phyloP scores from a whole-genome alignment of 2,113 vertebrate genomes.

The Prinia subflava region DNA sequence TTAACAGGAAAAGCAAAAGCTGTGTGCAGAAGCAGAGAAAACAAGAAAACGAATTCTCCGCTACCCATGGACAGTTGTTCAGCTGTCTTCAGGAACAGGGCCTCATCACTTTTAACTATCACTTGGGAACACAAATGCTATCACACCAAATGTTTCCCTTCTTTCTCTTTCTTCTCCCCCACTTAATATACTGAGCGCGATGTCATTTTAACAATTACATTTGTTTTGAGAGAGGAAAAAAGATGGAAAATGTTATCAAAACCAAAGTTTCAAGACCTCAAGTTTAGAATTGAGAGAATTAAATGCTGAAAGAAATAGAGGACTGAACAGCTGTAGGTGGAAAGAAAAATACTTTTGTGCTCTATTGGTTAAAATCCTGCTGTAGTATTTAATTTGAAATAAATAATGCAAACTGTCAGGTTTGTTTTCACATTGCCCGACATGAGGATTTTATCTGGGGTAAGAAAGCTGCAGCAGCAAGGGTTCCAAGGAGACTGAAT shows the following conservation, averaged over 20 bases:
- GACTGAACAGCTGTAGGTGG: not conserved
- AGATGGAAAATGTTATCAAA: not conserved
- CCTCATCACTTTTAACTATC: not conserved
- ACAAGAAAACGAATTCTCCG: not conserved
- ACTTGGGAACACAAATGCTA: not conserved
- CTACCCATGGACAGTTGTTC: not conserved
- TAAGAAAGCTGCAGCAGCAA: not conserved
- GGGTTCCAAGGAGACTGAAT: not conserved
- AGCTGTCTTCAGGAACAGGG: not conserved
- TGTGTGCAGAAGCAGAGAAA: not conserved
- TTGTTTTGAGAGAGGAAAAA: not conserved
- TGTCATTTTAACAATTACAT: not conserved
- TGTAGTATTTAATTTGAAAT: not conserved
- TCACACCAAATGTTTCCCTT: not conserved
- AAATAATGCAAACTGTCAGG: not conserved
- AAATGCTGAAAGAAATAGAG: not conserved
- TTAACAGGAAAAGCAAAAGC: not conserved
- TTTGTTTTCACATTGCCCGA: not conserved
- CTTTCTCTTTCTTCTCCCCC: not conserved
- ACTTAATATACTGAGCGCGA: not conserved
- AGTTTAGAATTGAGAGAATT: not conserved
- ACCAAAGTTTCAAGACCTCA: not conserved
- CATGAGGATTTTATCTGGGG: not conserved
- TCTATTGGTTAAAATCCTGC: not conserved
- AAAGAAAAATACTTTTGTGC: not conserved